Conservation (phyloP, 2,113 vertebrate genomes). For the Pteropus alecto region DNA sequence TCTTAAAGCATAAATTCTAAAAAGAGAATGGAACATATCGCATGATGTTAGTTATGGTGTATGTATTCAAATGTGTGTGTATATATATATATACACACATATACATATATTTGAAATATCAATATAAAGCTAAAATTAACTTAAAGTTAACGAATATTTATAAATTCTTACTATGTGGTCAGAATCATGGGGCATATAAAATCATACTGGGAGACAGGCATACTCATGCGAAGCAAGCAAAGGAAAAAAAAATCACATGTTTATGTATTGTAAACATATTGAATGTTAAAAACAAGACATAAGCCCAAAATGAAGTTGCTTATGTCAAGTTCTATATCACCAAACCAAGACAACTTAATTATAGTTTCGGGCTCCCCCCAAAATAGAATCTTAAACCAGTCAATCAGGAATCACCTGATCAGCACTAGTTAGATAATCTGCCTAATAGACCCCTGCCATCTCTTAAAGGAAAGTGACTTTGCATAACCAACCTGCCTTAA, state of each 20-base stretch:
- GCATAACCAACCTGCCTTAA: background rate
- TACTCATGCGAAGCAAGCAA: background rate
- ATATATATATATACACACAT: no score
- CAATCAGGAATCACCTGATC: background rate
- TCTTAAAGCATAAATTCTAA: background rate
- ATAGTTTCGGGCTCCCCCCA: background rate
- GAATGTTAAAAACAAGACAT: background rate
- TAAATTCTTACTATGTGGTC: background rate
- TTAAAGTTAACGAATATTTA: background rate
- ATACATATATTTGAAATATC: background rate
- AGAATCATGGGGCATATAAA: background rate
- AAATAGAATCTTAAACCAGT: background rate
- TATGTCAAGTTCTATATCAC: background rate
- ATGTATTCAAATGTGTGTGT: background rate
- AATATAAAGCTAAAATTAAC: background rate
- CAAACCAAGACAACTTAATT: background rate
- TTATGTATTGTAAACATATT: background rate
- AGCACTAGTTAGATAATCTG: background rate
- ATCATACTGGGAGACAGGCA: background rate
- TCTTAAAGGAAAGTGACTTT: background rate
- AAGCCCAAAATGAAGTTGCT: background rate
- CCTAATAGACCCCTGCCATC: background rate
- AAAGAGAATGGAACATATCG: background rate
- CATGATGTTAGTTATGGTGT: rapidly evolving
- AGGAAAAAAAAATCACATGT: background rate